These are phyloP conservation scores for Aplysina aerophoba DNA, from an alignment of 37 sponge, comb jelly and placozoan genomes.

Conservation along the genomic window DNA sequence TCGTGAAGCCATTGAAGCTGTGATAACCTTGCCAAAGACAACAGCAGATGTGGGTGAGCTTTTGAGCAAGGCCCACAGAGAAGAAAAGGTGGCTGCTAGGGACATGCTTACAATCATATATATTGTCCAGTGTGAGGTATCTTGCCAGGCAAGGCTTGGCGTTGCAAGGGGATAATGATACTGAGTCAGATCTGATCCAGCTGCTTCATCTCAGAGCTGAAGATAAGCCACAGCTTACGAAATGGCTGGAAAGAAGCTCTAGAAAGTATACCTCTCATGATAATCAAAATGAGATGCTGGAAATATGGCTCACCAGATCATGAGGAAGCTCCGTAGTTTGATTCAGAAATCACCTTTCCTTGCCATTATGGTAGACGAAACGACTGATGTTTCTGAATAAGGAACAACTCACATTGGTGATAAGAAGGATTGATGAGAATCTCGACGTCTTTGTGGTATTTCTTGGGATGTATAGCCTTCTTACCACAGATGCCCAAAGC, in stretches of 20 bases:
- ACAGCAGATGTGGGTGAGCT: too few species aligned
- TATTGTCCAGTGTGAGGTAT: too few species aligned
- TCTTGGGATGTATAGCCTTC: constrained; percentile 49
- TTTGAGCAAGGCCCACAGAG: too few species aligned
- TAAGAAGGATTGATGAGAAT: constrained; percentile 60
- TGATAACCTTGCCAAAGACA: too few species aligned
- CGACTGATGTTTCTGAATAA: constrained; percentile 58
- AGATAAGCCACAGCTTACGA: too few species aligned
- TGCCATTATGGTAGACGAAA: constrained; percentile 69
- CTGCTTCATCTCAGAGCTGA: too few species aligned
- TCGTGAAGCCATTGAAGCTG: too few species aligned
- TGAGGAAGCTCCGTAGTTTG: constrained; percentile 49
- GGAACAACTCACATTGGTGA: constrained; percentile 55
- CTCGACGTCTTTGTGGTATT: constrained; percentile 51
- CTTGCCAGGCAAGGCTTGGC: too few species aligned
- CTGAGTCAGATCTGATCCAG: too few species aligned
- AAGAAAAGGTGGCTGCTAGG: too few species aligned
- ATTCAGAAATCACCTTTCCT: constrained; percentile 58
- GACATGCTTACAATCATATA: too few species aligned
- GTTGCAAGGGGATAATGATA: too few species aligned
- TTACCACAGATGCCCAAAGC: constrained; percentile 55
- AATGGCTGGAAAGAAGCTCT: constrained; percentile 61
- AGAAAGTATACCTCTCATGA: constrained; percentile 50
- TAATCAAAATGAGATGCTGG: constrained; percentile 82
- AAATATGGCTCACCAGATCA: constrained; percentile 68